Evolutionary conservation across 2,888 invertebrate species (phyloP).

Genomic region (Dusona sp.): DNA sequence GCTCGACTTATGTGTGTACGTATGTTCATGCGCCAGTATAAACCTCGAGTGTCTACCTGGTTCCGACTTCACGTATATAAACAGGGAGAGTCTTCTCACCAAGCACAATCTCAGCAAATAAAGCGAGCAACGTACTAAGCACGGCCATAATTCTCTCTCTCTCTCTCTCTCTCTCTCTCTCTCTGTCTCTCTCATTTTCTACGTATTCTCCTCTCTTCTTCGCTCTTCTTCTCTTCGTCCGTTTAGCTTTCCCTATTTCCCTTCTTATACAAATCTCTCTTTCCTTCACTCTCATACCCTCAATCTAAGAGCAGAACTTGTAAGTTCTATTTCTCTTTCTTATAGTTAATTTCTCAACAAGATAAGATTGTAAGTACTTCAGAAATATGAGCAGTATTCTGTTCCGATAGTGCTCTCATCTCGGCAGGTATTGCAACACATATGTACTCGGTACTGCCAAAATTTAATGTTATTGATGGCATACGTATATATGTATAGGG

Average conservation of each 20-base stretch:
- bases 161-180: neutral
- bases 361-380: neutral
- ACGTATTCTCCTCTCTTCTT: neutral
- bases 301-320: neutral
- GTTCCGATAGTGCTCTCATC: neutral
- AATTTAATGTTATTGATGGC: neutral
- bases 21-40: neutral
- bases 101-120: constrained; percentile 29
- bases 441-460: neutral
- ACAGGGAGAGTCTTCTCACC: constrained; percentile 1
- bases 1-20: constrained; percentile 21
- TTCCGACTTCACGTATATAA: constrained; percentile 3
- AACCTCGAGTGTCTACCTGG: neutral
- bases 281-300: neutral
- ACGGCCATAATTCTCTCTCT: constrained; percentile 3
- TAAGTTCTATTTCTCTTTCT: neutral
- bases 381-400: neutral
- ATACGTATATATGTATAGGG: no score
- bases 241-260: neutral
- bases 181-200: neutral
- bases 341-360: neutral
- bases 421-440: neutral
- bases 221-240: neutral
- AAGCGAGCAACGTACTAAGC: constrained; percentile 24
- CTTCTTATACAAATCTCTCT: neutral